These are phyloP conservation scores for Todus mexicanus DNA, from an alignment of 2,797 vertebrate genomes.

Conservation along the genomic window DNA sequence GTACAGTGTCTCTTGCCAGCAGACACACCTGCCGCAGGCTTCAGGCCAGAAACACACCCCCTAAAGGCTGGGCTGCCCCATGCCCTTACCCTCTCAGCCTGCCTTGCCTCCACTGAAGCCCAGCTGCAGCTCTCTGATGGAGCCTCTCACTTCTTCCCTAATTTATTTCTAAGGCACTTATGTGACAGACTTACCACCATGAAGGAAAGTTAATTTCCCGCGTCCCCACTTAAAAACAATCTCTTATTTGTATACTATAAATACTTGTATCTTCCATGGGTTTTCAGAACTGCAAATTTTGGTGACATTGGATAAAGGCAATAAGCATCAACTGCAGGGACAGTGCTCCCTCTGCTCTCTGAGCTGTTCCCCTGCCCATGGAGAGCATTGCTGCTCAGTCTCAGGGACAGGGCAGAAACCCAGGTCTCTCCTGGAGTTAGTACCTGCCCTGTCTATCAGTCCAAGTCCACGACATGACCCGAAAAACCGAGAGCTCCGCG, in stretches of 20 bases:
- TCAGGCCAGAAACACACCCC: neutral
- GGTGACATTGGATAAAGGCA: neutral
- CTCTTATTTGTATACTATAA: neutral
- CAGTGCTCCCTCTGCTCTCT: neutral
- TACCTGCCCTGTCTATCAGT: neutral
- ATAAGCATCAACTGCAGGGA: neutral
- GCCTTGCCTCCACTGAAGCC: neutral
- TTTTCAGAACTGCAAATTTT: neutral
- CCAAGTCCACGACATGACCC: neutral
- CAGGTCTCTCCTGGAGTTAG: fast-evolving
- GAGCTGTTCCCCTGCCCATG: neutral
- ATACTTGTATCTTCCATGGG: neutral
- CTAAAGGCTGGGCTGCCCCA: neutral
- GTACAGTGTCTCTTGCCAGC: neutral
- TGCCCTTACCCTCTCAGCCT: neutral
- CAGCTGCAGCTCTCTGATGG: neutral
- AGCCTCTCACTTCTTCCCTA: neutral
- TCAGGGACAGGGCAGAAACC: neutral
- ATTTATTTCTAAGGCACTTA: neutral
- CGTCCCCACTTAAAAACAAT: neutral
- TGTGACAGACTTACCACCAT: neutral
- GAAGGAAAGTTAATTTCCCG: neutral
- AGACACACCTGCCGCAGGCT: neutral
- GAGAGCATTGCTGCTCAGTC: neutral
- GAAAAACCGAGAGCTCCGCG: neutral